Conservation (phyloP, 2,888 invertebrate species). For the Laspeyria flexula region DNA sequence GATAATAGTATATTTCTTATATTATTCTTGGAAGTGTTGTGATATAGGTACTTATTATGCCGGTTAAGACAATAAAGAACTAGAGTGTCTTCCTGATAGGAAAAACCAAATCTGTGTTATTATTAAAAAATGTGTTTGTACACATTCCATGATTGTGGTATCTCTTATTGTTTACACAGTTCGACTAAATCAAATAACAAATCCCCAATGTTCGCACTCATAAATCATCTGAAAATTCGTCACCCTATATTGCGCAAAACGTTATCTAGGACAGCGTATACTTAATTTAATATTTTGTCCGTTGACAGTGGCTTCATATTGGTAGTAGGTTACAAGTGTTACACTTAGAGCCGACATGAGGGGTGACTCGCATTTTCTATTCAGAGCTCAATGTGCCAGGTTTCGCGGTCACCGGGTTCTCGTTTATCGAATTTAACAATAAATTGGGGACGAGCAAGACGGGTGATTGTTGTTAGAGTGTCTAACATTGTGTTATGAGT, state of each 20-base stretch:
- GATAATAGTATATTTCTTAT: too few relatives aligned
- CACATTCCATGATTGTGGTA: too few relatives aligned
- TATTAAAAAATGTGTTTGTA: too few relatives aligned
- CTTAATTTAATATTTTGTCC: not conserved
- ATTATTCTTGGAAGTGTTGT: too few relatives aligned
- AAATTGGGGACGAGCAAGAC: slow-evolving; percentile 24
- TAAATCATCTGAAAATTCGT: too few relatives aligned
- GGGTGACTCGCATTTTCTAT: slow-evolving; percentile 45
- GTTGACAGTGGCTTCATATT: not conserved
- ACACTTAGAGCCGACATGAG: slow-evolving; percentile 14
- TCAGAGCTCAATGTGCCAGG: slow-evolving; percentile 31
- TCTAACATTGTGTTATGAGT: not conserved
- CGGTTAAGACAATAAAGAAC: too few relatives aligned
- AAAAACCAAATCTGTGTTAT: too few relatives aligned
- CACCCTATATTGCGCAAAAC: not conserved
- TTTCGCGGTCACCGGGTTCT: slow-evolving; percentile 48
- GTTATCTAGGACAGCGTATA: not conserved
- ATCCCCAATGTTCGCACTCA: too few relatives aligned
- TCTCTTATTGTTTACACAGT: too few relatives aligned
- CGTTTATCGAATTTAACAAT: slow-evolving; percentile 41
- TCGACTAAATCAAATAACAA: not conserved
- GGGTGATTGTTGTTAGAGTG: not conserved
- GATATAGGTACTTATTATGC: too few relatives aligned
- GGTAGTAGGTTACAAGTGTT: slow-evolving; percentile 3
- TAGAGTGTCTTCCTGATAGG: too few relatives aligned